These are phyloP conservation scores for Leptodactylus fuscus DNA, from an alignment of 2,113 vertebrate species.

Conservation along the genomic window DNA sequence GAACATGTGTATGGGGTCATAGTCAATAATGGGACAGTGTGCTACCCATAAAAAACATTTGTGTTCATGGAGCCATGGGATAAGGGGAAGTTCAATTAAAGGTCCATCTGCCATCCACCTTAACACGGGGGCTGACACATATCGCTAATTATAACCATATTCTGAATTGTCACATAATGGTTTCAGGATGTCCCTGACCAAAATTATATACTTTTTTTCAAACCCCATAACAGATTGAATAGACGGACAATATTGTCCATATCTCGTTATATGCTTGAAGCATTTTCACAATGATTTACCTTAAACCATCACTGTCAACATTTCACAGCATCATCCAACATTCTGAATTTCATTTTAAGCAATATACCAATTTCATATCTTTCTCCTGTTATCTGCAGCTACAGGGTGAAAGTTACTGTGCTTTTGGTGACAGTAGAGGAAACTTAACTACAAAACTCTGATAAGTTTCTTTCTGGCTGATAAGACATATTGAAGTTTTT, in stretches of 20 bases:
- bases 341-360: constrained; percentile 27
- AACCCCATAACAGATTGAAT: background rate
- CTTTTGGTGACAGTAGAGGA: background rate
- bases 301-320: constrained; percentile 16
- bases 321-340: background rate
- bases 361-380: constrained; percentile 38
- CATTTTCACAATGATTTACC: constrained; percentile 3
- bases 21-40: too few species aligned
- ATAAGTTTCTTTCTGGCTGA: constrained; percentile 16
- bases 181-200: background rate
- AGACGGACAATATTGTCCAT: background rate
- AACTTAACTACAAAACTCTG: constrained; percentile 29
- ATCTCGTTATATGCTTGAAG: background rate
- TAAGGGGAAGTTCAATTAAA: too few species aligned
- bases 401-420: background rate
- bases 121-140: too few species aligned
- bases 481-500: constrained; percentile 36
- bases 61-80: too few species aligned
- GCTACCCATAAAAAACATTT: too few species aligned
- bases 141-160: too few species aligned
- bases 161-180: background rate
- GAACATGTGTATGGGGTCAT: too few species aligned
- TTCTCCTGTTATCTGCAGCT: background rate
- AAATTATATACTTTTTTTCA: background rate
- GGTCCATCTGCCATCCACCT: too few species aligned